Percentiles rank a stretch among this genome's conserved stretches.
phyloP scores from a whole-genome alignment of 2,888 invertebrate genomes.

The Endotricha flammealis region DNA sequence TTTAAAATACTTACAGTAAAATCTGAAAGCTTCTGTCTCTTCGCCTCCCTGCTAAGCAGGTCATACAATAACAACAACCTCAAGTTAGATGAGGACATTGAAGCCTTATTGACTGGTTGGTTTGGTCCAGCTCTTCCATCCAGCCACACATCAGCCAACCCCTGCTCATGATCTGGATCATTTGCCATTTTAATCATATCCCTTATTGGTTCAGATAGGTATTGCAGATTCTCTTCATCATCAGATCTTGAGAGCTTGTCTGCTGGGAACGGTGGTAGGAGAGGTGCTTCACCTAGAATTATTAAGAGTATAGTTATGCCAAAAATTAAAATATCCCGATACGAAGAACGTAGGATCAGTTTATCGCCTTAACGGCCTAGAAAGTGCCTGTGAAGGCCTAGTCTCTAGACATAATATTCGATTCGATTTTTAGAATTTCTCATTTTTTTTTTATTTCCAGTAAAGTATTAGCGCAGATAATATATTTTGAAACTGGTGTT shows the following conservation, averaged over 20 bases:
- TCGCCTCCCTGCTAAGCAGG: conserved; percentile 81
- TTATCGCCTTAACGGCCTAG: too few species aligned
- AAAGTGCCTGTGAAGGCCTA: too few species aligned
- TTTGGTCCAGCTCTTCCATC: conserved; percentile 41
- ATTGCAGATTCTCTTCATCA: conserved; percentile 63
- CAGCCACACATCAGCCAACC: conserved; percentile 56
- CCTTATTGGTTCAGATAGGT: conserved; percentile 56
- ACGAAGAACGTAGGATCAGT: too few species aligned
- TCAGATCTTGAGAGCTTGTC: conserved; percentile 50
- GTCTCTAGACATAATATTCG: too few species aligned
- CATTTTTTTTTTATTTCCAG: too few species aligned
- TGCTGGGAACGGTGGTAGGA: conserved; percentile 50
- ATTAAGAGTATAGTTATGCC: too few species aligned
- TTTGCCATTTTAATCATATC: conserved; percentile 63
- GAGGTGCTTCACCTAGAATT: conserved; percentile 35
- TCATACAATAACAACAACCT: conserved; percentile 80
- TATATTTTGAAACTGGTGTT: too few species aligned
- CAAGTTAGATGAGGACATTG: conserved; percentile 78
- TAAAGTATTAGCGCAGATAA: too few species aligned
- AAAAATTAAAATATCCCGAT: too few species aligned
- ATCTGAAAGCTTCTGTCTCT: conserved; percentile 79
- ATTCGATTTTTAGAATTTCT: too few species aligned
- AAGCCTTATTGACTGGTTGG: conserved; percentile 63
- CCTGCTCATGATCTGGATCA: conserved; percentile 50
- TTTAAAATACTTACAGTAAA: conserved; percentile 73